A percentile compares a stretch with the other conserved stretches of the same genome.
Evolutionary conservation across 2,888 invertebrate species (phyloP).

Genomic region (Caenorhabditis angaria): DNA sequence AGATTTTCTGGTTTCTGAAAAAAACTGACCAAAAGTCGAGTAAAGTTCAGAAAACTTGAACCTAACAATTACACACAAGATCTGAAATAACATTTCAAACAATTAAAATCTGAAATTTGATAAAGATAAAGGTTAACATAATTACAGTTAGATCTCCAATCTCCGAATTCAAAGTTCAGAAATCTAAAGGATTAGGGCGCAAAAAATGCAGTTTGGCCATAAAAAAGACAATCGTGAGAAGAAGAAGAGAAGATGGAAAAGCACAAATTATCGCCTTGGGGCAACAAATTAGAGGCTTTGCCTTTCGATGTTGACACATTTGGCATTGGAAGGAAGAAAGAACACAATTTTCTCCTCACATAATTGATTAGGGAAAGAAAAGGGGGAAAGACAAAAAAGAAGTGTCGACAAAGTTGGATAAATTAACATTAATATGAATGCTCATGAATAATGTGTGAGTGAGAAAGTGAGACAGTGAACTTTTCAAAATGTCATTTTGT

Average conservation of each 20-base stretch:
- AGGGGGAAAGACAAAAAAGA: not conserved
- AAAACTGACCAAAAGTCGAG: too few relatives aligned
- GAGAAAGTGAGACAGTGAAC: too few relatives aligned
- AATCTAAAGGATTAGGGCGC: not conserved
- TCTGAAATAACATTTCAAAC: too few relatives aligned
- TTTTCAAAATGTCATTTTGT: too few relatives aligned
- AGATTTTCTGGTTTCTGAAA: too few relatives aligned
- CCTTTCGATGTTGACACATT: not conserved
- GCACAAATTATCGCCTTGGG: constrained; percentile 43
- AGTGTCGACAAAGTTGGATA: too few relatives aligned
- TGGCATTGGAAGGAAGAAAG: too few relatives aligned
- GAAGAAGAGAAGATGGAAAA: not conserved
- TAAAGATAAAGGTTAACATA: not conserved
- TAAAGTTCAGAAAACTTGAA: too few relatives aligned
- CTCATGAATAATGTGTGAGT: too few relatives aligned
- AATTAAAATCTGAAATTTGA: too few relatives aligned
- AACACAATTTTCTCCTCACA: not conserved
- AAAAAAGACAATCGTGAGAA: not conserved
- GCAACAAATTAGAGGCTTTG: constrained; percentile 43
- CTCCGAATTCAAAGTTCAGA: not conserved
- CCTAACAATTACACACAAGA: too few relatives aligned
- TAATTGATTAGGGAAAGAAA: not conserved
- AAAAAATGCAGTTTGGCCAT: not conserved
- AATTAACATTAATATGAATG: too few relatives aligned
- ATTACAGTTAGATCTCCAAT: not conserved